phyloP scores from a whole-genome alignment of 2,888 invertebrate genomes.

The Sphaerophoria rueppellii region DNA sequence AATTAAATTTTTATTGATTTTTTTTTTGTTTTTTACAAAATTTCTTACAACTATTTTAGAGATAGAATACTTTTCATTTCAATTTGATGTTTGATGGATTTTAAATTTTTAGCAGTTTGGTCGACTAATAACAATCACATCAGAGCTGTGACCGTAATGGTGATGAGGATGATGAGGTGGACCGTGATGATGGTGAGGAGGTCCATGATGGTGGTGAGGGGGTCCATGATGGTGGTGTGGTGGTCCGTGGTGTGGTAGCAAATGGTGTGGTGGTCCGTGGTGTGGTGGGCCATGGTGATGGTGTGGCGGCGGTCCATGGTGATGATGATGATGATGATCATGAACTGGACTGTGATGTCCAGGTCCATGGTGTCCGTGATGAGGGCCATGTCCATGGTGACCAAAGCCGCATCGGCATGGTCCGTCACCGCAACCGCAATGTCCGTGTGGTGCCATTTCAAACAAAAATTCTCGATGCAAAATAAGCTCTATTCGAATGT shows the following conservation, averaged over 20 bases:
- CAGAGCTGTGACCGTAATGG: neutral
- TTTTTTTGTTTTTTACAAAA: conserved; percentile 6
- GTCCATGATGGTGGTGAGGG: conserved; percentile 20
- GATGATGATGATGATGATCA: conserved; percentile 44
- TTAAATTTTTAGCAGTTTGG: neutral
- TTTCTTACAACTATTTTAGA: conserved; percentile 9
- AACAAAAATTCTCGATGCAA: neutral
- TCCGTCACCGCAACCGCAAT: conserved; percentile 1
- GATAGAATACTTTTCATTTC: conserved; percentile 5
- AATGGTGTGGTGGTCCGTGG: neutral
- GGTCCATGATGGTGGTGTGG: conserved; percentile 16
- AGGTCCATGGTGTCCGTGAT: conserved; percentile 13
- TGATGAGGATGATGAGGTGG: neutral
- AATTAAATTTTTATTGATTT: conserved; percentile 28
- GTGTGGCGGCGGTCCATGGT: conserved; percentile 59
- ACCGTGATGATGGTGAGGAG: conserved; percentile 55
- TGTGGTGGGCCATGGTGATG: conserved; percentile 57
- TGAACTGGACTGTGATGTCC: conserved; percentile 17
- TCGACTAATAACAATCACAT: neutral
- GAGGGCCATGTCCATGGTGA: neutral
- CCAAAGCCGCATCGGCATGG: conserved; percentile 9
- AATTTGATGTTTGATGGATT: neutral
- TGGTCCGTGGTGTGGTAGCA: neutral
- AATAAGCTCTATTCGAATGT: neutral
- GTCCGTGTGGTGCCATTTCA: conserved; percentile 38